Conservation (phyloP, 2,888 invertebrate genomes). For the Uropetala carovei region DNA sequence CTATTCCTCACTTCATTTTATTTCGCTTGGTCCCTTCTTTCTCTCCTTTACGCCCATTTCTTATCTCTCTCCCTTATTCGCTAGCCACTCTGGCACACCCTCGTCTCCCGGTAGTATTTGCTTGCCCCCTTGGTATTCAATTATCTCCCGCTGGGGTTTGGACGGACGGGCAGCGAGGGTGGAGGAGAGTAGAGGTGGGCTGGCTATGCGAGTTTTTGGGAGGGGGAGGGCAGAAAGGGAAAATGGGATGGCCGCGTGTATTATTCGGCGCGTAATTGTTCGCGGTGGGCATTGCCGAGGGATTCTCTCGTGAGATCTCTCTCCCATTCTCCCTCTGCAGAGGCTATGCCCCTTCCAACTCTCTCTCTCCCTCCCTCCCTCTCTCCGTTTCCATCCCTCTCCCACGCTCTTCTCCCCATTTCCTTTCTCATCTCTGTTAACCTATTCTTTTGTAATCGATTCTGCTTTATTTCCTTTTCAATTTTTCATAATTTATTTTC, state of each 20-base stretch:
- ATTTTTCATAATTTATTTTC: no score
- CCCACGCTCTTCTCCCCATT: no score
- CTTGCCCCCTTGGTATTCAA: conserved; percentile 42
- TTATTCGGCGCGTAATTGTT: conserved; percentile 53
- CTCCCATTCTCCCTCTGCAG: background rate
- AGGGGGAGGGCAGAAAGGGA: background rate
- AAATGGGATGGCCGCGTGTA: conserved; percentile 38
- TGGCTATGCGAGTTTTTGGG: background rate
- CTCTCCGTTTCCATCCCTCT: background rate
- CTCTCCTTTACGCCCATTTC: background rate
- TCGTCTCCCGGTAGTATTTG: conserved; percentile 28
- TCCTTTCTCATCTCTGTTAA: background rate
- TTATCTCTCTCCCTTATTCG: background rate
- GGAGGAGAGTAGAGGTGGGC: background rate
- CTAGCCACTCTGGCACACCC: background rate
- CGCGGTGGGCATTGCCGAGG: background rate
- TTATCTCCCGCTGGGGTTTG: conserved; percentile 39
- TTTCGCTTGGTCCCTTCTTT: background rate
- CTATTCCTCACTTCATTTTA: no score
- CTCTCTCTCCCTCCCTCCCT: background rate
- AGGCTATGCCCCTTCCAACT: background rate
- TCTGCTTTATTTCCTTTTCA: no score
- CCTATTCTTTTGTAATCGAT: no score
- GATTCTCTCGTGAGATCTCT: background rate
- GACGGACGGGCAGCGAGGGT: background rate